phyloP scores from a whole-genome alignment of 2,888 invertebrate species.

The Neoscelio sp. region DNA sequence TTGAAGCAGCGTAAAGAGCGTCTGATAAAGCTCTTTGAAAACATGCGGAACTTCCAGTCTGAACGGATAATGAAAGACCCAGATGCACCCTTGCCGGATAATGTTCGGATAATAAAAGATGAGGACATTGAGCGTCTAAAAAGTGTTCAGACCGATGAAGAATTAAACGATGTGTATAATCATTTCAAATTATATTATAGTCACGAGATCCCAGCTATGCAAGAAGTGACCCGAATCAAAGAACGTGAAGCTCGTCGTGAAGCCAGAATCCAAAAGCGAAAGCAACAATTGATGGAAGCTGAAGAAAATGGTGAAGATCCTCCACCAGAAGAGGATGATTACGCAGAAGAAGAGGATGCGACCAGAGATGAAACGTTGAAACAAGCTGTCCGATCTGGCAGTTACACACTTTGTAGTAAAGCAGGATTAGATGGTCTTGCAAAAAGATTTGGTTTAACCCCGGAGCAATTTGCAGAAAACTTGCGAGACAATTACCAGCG shows the following conservation, averaged over 20 bases:
- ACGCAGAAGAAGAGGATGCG: constrained; percentile 83
- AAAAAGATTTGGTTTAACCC: constrained; percentile 95
- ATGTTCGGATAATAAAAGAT: constrained; percentile 92
- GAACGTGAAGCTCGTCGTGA: constrained; percentile 87
- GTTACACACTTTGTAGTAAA: constrained; percentile 94
- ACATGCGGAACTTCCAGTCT: constrained; percentile 96
- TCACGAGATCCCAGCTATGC: constrained; percentile 92
- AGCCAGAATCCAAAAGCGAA: constrained; percentile 83
- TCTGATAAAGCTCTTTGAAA: constrained; percentile 91
- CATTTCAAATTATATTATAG: constrained; percentile 97
- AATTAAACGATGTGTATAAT: constrained; percentile 95
- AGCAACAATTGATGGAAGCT: constrained; percentile 85
- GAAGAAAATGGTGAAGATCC: constrained; percentile 87
- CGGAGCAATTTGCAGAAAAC: constrained; percentile 98
- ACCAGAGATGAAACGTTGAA: constrained; percentile 88
- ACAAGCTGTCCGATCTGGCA: constrained; percentile 93
- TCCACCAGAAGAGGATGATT: constrained; percentile 84
- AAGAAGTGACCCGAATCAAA: constrained; percentile 88
- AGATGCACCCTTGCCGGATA: constrained; percentile 93
- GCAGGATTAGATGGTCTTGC: constrained; percentile 94
- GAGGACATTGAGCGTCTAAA: constrained; percentile 92
- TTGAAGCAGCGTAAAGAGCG: constrained; percentile 93
- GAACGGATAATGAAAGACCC: constrained; percentile 91
- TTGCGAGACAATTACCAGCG: constrained; percentile 97
- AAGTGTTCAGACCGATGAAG: constrained; percentile 93